Evolutionary conservation across 1,140 invertebrate species (phyloP), one percentile per base, ranked within the genome.

Genomic region (Gryllus bimaculatus): DNA sequence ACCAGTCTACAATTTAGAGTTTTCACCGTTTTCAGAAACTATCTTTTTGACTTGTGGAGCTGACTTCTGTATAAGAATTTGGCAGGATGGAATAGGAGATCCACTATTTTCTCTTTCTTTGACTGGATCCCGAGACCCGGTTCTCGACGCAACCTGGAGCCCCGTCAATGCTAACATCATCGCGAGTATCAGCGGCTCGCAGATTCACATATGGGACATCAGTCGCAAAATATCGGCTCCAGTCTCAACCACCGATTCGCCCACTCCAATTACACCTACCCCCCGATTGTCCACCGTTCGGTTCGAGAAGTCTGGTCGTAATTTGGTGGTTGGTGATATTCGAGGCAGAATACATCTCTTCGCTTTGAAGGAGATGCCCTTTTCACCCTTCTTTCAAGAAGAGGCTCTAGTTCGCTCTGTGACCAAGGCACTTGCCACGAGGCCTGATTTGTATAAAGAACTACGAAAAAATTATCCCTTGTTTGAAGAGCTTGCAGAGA

Each of bases 121-220:
- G 8, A 85, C 84, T 0, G 87, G 87, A 79, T 86, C 83, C 73
- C 88, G 86, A 84, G 86, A 86, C 0, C 89, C 91, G 0, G 90
- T 94, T 0, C 88, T 89, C 81, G 91, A 90, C 78, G 91, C 92
- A 8, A 88, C 89, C 1, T 97, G 95, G 91, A 91, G 93, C 82
- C 94, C 94, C 0, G 91, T 90, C 8, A 93, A 94, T 82, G 92
- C 94, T 0, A 95, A 94, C 0, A 91, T 96, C 6, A 89, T 96
- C 78, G 92, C 94, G 6, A 92, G 91, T 0, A 90, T 93, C 0
- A 92, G 90, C 74, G 90, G 90, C 8, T 91, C 91, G 82, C 89
- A 89, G 8, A 88, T 94, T 8, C 90, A 90, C 26, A 87, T 94
- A 49, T 94, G 93, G 93, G 91, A 94, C 83, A 85, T 94, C 2